Evolutionary conservation across 2,113 vertebrate species (phyloP).

Genomic region (Astatoreochromis straeleni): DNA sequence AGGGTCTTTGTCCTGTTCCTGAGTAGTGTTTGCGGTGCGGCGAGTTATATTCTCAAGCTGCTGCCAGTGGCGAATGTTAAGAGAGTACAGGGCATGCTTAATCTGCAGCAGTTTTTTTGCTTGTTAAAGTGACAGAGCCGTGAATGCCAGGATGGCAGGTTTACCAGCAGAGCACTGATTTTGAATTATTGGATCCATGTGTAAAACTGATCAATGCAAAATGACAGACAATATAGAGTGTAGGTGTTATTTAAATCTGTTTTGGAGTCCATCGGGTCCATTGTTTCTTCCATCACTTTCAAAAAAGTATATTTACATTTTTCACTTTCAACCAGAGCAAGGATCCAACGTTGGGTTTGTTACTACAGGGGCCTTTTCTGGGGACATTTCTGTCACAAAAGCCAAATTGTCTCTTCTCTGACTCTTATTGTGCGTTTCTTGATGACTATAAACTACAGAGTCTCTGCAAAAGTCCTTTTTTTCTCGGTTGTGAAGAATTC

Average conservation of each 20-base stretch:
- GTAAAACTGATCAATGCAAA: background rate
- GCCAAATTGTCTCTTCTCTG: background rate
- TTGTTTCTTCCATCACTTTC: background rate
- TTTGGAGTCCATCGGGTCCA: background rate
- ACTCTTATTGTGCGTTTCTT: background rate
- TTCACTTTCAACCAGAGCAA: background rate
- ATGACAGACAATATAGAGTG: background rate
- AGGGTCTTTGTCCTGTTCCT: background rate
- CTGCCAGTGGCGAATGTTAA: background rate
- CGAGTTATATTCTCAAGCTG: background rate
- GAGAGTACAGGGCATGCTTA: background rate
- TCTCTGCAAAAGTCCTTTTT: background rate
- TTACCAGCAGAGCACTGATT: background rate
- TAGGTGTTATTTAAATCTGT: background rate
- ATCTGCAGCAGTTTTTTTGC: background rate
- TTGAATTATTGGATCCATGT: background rate
- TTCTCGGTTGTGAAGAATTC: background rate
- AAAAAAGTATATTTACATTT: background rate
- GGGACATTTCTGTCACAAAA: background rate
- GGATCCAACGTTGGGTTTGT: background rate
- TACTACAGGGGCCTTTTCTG: background rate
- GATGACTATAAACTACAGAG: background rate
- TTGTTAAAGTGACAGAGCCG: background rate
- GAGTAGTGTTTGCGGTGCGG: background rate
- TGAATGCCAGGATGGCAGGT: background rate